Conservation (phyloP, 2,888 invertebrate genomes). For the Oxycera nigricornis region DNA sequence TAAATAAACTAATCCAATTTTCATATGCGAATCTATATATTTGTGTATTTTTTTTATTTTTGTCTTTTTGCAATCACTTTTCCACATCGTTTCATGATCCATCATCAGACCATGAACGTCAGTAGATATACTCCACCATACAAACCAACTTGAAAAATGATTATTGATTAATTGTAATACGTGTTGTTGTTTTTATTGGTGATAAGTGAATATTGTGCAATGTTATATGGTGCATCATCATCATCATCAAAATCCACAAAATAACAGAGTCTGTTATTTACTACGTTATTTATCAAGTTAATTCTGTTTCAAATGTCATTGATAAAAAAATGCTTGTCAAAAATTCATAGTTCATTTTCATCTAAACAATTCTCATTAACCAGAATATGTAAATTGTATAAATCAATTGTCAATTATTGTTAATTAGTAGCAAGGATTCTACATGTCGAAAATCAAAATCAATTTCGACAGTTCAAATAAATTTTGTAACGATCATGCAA, state of each 20-base stretch:
- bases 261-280: background rate
- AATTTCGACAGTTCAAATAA: background rate
- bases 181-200: background rate
- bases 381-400: background rate
- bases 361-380: constrained; percentile 21
- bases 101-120: constrained; percentile 43
- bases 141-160: constrained; percentile 47
- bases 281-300: constrained; percentile 14
- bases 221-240: constrained; percentile 28
- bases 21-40: constrained; percentile 7
- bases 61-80: background rate
- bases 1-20: background rate
- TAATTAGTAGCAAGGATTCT: constrained; percentile 5
- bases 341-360: background rate
- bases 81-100: constrained; percentile 44
- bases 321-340: constrained; percentile 22
- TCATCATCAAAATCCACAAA: constrained; percentile 21
- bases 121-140: constrained; percentile 45
- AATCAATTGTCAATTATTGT: too few species aligned
- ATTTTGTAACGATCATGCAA: constrained; percentile 18
- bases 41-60: constrained; percentile 1
- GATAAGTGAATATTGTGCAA: constrained; percentile 23
- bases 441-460: background rate
- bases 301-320: constrained; percentile 10
- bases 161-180: constrained; percentile 14